phyloP scores from a whole-genome alignment of 2,113 vertebrate genomes.

The Machaerirhynchus nigripectus region DNA sequence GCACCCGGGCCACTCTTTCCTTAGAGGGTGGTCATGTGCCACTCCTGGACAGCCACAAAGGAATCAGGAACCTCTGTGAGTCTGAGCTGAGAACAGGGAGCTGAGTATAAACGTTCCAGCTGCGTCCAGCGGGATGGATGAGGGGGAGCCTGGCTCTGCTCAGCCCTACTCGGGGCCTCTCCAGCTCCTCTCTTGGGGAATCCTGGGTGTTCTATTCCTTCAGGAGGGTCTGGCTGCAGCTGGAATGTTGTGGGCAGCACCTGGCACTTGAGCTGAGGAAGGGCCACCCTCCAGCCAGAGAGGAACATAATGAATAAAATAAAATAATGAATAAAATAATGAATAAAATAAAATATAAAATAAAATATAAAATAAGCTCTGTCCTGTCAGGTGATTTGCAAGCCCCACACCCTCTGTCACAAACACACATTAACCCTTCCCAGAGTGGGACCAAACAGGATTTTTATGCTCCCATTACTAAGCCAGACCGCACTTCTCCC shows the following conservation, averaged over 20 bases:
- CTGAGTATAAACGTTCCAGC: background rate
- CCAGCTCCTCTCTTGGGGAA: background rate
- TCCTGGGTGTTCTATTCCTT: background rate
- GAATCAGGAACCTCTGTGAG: background rate
- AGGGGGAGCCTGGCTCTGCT: background rate
- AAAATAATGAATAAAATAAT: background rate
- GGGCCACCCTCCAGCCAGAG: background rate
- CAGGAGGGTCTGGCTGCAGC: background rate
- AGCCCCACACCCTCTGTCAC: background rate
- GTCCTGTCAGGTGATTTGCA: background rate
- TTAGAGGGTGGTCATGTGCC: background rate
- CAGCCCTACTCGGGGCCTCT: background rate
- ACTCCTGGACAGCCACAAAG: background rate
- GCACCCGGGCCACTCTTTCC: background rate
- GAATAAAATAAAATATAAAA: background rate
- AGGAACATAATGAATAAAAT: background rate
- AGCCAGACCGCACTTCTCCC: background rate
- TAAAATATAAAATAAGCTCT: background rate
- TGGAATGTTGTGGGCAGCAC: background rate
- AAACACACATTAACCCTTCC: background rate
- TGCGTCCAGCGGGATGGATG: fast-evolving
- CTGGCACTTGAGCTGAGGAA: background rate
- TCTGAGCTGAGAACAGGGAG: background rate
- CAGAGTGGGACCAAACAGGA: background rate
- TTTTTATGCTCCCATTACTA: background rate